phyloP scores from a whole-genome alignment of 2,113 vertebrate genomes.

The Promerops cafer region DNA sequence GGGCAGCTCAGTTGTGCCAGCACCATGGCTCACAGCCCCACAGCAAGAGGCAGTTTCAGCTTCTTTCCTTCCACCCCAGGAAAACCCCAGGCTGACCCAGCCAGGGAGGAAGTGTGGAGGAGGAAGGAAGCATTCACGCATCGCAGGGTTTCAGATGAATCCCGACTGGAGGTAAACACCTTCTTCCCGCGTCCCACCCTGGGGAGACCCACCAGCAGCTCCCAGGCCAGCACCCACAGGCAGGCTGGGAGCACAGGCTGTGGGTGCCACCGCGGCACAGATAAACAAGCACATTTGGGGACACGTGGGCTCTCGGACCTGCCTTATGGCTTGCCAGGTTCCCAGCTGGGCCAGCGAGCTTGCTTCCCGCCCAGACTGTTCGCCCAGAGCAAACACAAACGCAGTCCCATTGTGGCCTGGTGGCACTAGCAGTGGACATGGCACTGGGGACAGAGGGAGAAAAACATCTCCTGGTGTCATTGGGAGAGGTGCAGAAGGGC shows the following conservation, averaged over 20 bases:
- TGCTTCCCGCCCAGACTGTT: background rate
- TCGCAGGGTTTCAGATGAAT: background rate
- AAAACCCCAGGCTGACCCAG: background rate
- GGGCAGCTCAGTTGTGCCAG: background rate
- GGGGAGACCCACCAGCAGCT: background rate
- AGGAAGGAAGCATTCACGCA: conserved; percentile 6
- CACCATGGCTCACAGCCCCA: background rate
- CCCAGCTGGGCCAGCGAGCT: accelerated
- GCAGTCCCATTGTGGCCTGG: accelerated
- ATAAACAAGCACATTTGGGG: background rate
- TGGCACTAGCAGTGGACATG: background rate
- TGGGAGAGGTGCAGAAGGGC: accelerated
- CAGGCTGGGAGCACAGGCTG: background rate
- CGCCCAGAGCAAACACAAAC: background rate
- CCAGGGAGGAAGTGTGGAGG: background rate
- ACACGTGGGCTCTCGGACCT: background rate
- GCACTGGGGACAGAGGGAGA: background rate
- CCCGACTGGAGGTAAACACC: background rate
- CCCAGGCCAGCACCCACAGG: background rate
- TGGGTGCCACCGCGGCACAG: accelerated
- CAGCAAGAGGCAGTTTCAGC: background rate
- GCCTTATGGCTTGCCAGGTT: background rate
- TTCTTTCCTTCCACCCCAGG: background rate
- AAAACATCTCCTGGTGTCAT: background rate
- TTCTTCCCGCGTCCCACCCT: background rate